Evolutionary conservation across 1,140 invertebrate species (phyloP), one percentile per base, ranked within the genome.

Genomic region (Oncopeltus fasciatus): DNA sequence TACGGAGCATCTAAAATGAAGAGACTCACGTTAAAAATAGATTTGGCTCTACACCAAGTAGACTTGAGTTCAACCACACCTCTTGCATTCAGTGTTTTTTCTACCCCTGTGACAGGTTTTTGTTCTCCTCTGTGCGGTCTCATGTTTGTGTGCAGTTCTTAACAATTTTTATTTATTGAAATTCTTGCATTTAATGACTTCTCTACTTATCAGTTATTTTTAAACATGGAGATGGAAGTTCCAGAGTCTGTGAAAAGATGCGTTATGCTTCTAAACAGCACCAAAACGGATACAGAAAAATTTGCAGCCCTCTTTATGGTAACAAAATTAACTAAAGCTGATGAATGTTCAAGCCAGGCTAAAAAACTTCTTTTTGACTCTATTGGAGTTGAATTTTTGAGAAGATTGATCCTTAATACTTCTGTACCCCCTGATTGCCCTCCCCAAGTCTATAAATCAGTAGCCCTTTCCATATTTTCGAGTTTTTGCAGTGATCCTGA

Each of bases 261-360:
- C 72, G 81, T 86, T 56, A 77, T 79, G 21, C 82, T 90, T 60
- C 73, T 93, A 60, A 84, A 88, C 70, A 79, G 79, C 68, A 86
- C 89, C 0, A 80, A 80, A 61, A 86, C 80, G 68, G 90, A 93
- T 73, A 92, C 88, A 0, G 90, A 94, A 74, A 93, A 92, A 74
- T 91, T 94, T 73, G 90, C 90, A 8, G 88, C 85, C 0, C 76
- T 94, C 1, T 91, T 93, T 71, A 85, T 93, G 83, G 88, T 93
- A 27, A 91, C 90, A 0, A 92, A 93, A 73, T 70, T 92, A 57
- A 81, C 92, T 8, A 88, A 89, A 72, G 82, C 81, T 60, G 85
- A 86, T 69, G 84, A 91, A 66, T 87, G 88, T 69, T 83, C 81
- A 62, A 71, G 81, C 1, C 72, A 75, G 11, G 80, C 82, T 9